Base-by-base conservation (phyloP, 1,140 invertebrate species). In the Zophobas atratus region DNA sequence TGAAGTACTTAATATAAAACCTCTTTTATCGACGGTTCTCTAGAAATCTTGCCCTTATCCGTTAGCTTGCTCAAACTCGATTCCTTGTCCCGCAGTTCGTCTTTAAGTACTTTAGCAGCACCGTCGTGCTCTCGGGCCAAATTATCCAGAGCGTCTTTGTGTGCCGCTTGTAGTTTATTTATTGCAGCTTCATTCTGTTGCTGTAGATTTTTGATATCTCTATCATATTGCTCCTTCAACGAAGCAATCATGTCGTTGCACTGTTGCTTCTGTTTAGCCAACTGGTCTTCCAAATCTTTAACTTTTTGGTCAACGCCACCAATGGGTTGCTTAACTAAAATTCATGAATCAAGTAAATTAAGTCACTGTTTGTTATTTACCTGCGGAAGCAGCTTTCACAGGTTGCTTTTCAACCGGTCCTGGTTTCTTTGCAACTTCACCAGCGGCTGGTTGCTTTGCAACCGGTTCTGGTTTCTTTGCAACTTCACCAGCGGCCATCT, bases 251-350 rank as follows among this genome's bases (percentile, higher is more conserved):
- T 80, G 1, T 78, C 76, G 39, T 80, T 77, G 32, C 81, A 75
- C 75, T 83, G 77, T 74, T 81, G 78, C 46, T 79, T 82, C 34
- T 80, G 67, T 43, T 55, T 70, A 6, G 57, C 43, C 8, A 78
- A n/a, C 33, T 67, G n/a, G 6, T 6, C 60, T 67, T 67, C 60
- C 3, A 67, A 33, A 5, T 38, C 38, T 46, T 67, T 67, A 1
- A 43, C 20, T 67, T 51, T 51, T 2, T 6, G 6, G 2, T 33
- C 43, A 67, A 43, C 38, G 20, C 39, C 60, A 43, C 43, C 60
- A 51, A n/a, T 20, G 20, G 3, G 43, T 46, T 8, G 43, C 43
- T 3, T 3, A 46, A 46, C 6, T 46, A 46, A 46, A 20, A 20
- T 20, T 20, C 20, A 20, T 20, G 20, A 20, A 20, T 20, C 20